A percentile compares a stretch with the other conserved stretches of the same genome.
Conservation (phyloP, 2,888 invertebrate species). For the Xestoiulus laeticollis region DNA sequence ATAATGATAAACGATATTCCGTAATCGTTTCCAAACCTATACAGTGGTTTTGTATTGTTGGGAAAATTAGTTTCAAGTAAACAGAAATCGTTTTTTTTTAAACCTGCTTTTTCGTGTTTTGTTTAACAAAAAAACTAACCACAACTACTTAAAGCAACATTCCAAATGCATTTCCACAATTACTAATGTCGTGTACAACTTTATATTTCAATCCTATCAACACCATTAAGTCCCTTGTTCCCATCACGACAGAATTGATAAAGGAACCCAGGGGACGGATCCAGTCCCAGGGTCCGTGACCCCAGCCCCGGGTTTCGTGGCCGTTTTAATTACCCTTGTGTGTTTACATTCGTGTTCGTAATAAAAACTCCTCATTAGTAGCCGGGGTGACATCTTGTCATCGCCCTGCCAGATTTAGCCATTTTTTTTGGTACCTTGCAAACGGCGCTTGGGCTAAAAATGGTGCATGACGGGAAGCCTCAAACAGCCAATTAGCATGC, state of each 20-base stretch:
- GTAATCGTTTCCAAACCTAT: too few species aligned
- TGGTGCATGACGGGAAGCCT: neutral
- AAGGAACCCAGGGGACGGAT: neutral
- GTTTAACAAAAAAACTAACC: too few species aligned
- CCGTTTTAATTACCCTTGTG: neutral
- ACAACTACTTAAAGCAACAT: too few species aligned
- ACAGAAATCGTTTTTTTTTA: too few species aligned
- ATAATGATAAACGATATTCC: too few species aligned
- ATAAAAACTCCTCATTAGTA: conserved; percentile 15
- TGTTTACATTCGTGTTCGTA: conserved; percentile 19
- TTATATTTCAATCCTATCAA: too few species aligned
- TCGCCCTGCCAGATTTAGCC: conserved; percentile 26
- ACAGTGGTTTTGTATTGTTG: too few species aligned
- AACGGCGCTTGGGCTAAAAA: neutral
- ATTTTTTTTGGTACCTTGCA: neutral
- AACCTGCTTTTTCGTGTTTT: too few species aligned
- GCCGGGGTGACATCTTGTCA: conserved; percentile 12
- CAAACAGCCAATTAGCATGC: neutral
- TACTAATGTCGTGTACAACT: too few species aligned
- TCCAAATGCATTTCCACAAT: too few species aligned
- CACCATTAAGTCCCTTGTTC: neutral
- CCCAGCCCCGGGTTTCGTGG: neutral
- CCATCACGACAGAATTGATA: neutral
- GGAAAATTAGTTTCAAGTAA: too few species aligned
- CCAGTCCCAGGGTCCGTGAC: neutral